A percentile compares a stretch with the other conserved stretches of the same genome.
Conservation (phyloP, 2,888 invertebrate species). For the Pollenia griseotomentosa region DNA sequence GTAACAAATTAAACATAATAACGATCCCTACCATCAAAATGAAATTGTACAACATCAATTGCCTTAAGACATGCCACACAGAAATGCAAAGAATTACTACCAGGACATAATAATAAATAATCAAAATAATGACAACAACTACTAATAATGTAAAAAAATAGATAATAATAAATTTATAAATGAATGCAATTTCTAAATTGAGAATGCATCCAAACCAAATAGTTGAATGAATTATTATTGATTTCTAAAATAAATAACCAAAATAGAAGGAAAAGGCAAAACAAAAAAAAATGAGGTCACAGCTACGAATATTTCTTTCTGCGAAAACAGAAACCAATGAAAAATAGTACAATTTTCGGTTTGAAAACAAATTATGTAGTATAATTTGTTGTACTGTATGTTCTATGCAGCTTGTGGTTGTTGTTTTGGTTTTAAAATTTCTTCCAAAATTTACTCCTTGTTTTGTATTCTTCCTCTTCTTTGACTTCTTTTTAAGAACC, state of each 20-base stretch:
- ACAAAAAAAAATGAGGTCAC: conserved; percentile 44
- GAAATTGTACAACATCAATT: conserved; percentile 55
- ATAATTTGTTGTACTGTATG: conserved; percentile 25
- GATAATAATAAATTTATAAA: conserved; percentile 45
- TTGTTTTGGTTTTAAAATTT: conserved; percentile 47
- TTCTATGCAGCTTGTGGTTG: background rate
- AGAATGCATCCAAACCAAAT: conserved; percentile 43
- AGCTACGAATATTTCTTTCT: conserved; percentile 17
- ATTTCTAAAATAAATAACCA: conserved; percentile 39
- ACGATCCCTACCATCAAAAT: conserved; percentile 42
- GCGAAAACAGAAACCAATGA: background rate
- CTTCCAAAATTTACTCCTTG: conserved; percentile 10
- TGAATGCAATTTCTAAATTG: conserved; percentile 55
- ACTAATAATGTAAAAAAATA: background rate
- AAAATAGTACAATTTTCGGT: conserved; percentile 28
- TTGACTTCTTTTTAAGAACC: conserved; percentile 2
- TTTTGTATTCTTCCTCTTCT: conserved; percentile 11
- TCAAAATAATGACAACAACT: conserved; percentile 39
- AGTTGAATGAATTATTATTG: conserved; percentile 40
- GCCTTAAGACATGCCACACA: conserved; percentile 57
- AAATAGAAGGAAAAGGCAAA: background rate
- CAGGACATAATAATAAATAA: conserved; percentile 40
- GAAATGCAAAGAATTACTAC: background rate
- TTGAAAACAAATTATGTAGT: conserved; percentile 41
- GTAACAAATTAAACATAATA: conserved; percentile 39